Percentiles rank a stretch among this genome's conserved stretches.
Conservation (phyloP, 2,888 invertebrate species). For the Sarcophaga carnaria region DNA sequence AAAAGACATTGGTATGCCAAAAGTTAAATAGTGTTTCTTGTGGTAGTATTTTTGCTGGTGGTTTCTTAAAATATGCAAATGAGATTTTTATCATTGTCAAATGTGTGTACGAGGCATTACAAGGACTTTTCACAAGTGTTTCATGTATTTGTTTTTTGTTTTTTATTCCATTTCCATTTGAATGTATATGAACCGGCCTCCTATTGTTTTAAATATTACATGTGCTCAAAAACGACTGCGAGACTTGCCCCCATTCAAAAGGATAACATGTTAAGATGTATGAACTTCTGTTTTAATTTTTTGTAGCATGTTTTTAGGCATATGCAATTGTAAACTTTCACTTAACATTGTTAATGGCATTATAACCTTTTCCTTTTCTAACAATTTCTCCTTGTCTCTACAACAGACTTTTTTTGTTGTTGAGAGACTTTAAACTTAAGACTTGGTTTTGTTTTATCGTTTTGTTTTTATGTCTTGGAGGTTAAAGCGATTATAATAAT, state of each 20-base stretch:
- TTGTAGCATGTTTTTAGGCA: constrained; percentile 2
- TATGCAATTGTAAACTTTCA: constrained; percentile 60
- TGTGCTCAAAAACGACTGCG: constrained; percentile 18
- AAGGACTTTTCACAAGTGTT: constrained; percentile 52
- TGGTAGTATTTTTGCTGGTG: constrained; percentile 4
- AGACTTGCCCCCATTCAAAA: neutral
- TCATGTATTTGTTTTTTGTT: constrained; percentile 38
- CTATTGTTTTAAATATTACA: constrained; percentile 43
- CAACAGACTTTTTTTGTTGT: neutral
- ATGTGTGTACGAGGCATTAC: constrained; percentile 48
- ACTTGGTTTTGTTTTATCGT: neutral
- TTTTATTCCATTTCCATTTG: constrained; percentile 22
- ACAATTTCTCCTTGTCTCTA: neutral
- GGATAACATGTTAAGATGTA: constrained; percentile 19
- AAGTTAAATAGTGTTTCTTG: constrained; percentile 49
- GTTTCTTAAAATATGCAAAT: constrained; percentile 70
- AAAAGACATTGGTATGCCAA: constrained; percentile 9
- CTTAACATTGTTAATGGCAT: constrained; percentile 63
- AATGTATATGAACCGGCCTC: constrained; percentile 9
- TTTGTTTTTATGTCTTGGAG: constrained; percentile 42
- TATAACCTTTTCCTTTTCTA: constrained; percentile 38
- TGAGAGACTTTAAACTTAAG: neutral
- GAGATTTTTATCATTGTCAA: constrained; percentile 71
- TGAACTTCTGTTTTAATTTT: neutral
- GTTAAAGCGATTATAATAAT: constrained; percentile 60